phyloP scores from a whole-genome alignment of 2,797 vertebrate genomes.

The Pitangus sulphuratus region DNA sequence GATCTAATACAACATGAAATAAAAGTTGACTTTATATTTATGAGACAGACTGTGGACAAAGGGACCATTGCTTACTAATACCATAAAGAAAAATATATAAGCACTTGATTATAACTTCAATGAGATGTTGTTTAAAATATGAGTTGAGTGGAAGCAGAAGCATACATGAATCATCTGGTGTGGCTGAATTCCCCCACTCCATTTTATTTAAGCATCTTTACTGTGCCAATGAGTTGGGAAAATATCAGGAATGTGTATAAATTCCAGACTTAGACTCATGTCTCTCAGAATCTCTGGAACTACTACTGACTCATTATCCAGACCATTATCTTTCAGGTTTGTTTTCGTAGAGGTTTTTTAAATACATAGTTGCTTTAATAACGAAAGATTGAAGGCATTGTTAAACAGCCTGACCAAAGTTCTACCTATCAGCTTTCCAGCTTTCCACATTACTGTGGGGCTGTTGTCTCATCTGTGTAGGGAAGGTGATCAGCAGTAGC shows the following conservation, averaged over 20 bases:
- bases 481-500: not conserved
- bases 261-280: not conserved
- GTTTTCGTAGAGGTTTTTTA: not conserved
- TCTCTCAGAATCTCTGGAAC: not conserved
- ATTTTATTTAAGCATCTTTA: slow-evolving; percentile 16
- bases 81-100: slow-evolving; percentile 40
- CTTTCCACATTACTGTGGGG: not conserved
- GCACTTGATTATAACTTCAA: slow-evolving; percentile 55
- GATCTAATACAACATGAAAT: slow-evolving; percentile 25
- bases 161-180: slow-evolving; percentile 64
- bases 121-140: slow-evolving; percentile 63
- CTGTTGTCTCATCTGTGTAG: not conserved
- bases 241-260: not conserved
- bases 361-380: not conserved
- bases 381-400: not conserved
- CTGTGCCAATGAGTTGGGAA: slow-evolving; percentile 7
- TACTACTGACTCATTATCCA: not conserved
- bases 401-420: not conserved
- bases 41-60: slow-evolving; percentile 56
- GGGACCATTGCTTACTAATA: slow-evolving; percentile 55
- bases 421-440: not conserved
- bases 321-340: not conserved
- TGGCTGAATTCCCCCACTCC: not conserved
- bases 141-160: slow-evolving; percentile 50
- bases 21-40: slow-evolving; percentile 54